These are phyloP conservation scores for Nanorana parkeri DNA, from an alignment of 2,113 vertebrate genomes.

Conservation along the genomic window DNA sequence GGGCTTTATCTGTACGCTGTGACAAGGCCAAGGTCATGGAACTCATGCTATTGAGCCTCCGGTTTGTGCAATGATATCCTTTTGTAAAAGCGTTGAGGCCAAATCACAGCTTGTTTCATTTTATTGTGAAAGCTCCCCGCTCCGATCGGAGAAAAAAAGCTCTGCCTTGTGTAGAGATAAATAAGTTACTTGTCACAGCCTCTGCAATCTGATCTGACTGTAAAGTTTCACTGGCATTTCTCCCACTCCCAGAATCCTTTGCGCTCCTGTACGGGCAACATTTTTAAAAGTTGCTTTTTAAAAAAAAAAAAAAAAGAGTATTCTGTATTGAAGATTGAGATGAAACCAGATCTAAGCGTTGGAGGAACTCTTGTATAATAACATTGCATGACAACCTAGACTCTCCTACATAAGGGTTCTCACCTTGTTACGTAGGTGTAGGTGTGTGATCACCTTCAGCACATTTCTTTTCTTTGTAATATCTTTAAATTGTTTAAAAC, in stretches of 20 bases:
- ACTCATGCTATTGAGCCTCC: conserved; percentile 58
- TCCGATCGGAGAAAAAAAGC: not conserved
- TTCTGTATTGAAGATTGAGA: too few species aligned
- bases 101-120: conserved; percentile 20
- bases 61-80: conserved; percentile 60
- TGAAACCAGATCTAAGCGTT: too few species aligned
- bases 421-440: too few species aligned
- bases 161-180: not conserved
- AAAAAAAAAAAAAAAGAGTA: too few species aligned
- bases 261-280: not conserved
- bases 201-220: conserved; percentile 1
- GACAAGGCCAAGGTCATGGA: conserved; percentile 55
- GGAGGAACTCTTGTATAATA: too few species aligned
- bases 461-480: too few species aligned
- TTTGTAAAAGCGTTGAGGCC: conserved; percentile 52
- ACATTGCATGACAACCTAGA: too few species aligned
- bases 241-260: conserved; percentile 18
- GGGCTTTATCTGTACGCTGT: conserved; percentile 49
- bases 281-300: not conserved
- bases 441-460: too few species aligned
- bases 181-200: not conserved
- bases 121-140: conserved; percentile 23
- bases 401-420: too few species aligned
- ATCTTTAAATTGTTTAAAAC: too few species aligned
- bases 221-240: not conserved